phyloP scores from a whole-genome alignment of 2,888 invertebrate genomes.

The Heliconius ismenius region DNA sequence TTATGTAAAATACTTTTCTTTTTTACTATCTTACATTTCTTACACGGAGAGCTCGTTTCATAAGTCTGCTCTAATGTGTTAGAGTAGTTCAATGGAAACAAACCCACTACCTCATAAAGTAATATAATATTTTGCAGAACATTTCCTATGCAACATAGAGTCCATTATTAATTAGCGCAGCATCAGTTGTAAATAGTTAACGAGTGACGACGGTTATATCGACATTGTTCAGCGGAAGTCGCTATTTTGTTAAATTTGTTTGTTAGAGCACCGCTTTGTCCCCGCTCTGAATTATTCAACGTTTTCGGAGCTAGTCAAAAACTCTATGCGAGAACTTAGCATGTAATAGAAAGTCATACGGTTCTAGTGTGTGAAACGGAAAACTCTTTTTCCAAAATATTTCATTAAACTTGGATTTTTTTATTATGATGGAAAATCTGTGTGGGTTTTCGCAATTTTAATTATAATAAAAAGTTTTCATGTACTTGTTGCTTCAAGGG shows the following conservation, averaged over 20 bases:
- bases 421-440: neutral
- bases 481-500: too few relatives aligned
- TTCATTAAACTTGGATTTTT: neutral
- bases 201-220: slow-evolving; percentile 10
- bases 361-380: neutral
- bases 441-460: neutral
- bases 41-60: neutral
- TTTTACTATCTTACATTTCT: neutral
- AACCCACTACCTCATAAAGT: neutral
- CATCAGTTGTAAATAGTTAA: slow-evolving; percentile 25
- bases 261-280: slow-evolving; percentile 30
- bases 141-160: neutral
- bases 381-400: neutral
- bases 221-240: slow-evolving; percentile 26
- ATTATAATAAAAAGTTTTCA: neutral
- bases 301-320: slow-evolving; percentile 28
- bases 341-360: slow-evolving; percentile 20
- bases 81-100: too few relatives aligned
- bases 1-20: neutral
- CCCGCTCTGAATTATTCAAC: slow-evolving; percentile 37
- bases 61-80: too few relatives aligned
- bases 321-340: slow-evolving; percentile 29
- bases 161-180: slow-evolving; percentile 2
- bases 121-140: neutral
- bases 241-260: slow-evolving; percentile 30